Evolutionary conservation across 2,888 invertebrate species (phyloP), one percentile per base, ranked within the genome.

Genomic region (Lasioglossum marginatum): DNA sequence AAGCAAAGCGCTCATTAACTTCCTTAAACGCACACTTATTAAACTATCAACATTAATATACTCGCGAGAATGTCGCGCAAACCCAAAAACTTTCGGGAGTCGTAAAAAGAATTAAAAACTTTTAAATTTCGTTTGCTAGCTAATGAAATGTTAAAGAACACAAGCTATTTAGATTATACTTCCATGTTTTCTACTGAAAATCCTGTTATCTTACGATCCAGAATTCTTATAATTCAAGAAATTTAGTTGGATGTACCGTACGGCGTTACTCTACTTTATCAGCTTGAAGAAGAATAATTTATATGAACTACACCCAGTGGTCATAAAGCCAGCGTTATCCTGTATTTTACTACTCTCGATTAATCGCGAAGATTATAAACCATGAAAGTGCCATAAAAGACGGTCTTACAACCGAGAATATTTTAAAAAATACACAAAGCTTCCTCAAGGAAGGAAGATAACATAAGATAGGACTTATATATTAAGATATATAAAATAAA

Each of bases 241-340:
- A 14, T 60, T 60, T 60, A 60, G 16, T 60, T 14, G 5, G 14
- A 60, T 1, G 60, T 27, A 12, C 27, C 27, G 27, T 19, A 31
- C 34, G 2, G 19, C 31, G 6, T 66, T 66, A 34, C 19, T 34
- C 66, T 66, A 19, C 66, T 34, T 34, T 34, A 34, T 31, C 66
- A 19, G 19, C 66, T 34, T 1, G 66, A 34, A 66, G 31, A 66
- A 19, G 34, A 66, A 66, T 66, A 34, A 34, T 66, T 66, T 66
- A 66, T 19, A 34, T 0, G 66, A 6, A 19, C 16, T 66, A 16
- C 34, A 31, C 19, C 66, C 31, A 31, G 66, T 19, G 66, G 34
- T 34, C 66, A 34, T 31, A 66, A 66, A 66, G 34, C 66, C 66
- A 3, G 66, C 66, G 66, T 66, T 34, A 66, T 66, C 66, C 66